A percentile compares a stretch with the other conserved stretches of the same genome.
phyloP scores from a whole-genome alignment of 2,888 invertebrate genomes.

The Cremastobaeus sp. region DNA sequence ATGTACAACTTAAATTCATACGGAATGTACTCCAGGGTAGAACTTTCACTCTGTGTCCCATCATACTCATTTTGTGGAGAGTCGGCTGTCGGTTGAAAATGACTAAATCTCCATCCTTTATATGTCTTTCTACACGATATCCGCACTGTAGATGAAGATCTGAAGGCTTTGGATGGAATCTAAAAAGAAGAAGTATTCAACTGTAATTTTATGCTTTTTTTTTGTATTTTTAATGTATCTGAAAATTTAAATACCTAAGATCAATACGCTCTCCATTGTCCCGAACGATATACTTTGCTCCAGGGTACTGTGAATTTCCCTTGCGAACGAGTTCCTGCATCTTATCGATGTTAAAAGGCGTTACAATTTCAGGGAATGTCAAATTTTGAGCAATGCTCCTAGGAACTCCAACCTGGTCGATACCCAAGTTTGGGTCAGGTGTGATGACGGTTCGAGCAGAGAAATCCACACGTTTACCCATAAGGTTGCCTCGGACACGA shows the following conservation, averaged over 20 bases:
- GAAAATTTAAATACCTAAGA: slow-evolving; percentile 79
- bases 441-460: slow-evolving; percentile 99
- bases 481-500: slow-evolving; percentile 98
- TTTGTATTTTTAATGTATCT: too few relatives aligned
- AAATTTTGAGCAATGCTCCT: slow-evolving; percentile 98
- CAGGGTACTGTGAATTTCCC: slow-evolving; percentile 99
- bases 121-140: slow-evolving; percentile 96
- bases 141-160: slow-evolving; percentile 98
- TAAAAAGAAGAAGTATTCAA: too few relatives aligned
- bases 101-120: slow-evolving; percentile 97
- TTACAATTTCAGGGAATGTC: slow-evolving; percentile 99
- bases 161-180: slow-evolving; percentile 99
- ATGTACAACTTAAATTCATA: slow-evolving; percentile 98
- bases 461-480: slow-evolving; percentile 99
- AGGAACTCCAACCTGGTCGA: slow-evolving; percentile 98
- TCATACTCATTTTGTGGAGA: slow-evolving; percentile 99
- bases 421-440: slow-evolving; percentile 95
- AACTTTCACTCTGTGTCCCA: slow-evolving; percentile 98
- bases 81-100: slow-evolving; percentile 99
- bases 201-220: too few relatives aligned
- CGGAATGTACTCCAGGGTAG: slow-evolving; percentile 99
- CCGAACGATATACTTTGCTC: slow-evolving; percentile 98
- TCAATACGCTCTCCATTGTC: slow-evolving; percentile 99
- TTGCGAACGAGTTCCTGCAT: slow-evolving; percentile 95
- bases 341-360: slow-evolving; percentile 98